These are phyloP conservation scores for Neuroterus valhalla DNA, from an alignment of 1,140 invertebrate species.

Conservation along the genomic window DNA sequence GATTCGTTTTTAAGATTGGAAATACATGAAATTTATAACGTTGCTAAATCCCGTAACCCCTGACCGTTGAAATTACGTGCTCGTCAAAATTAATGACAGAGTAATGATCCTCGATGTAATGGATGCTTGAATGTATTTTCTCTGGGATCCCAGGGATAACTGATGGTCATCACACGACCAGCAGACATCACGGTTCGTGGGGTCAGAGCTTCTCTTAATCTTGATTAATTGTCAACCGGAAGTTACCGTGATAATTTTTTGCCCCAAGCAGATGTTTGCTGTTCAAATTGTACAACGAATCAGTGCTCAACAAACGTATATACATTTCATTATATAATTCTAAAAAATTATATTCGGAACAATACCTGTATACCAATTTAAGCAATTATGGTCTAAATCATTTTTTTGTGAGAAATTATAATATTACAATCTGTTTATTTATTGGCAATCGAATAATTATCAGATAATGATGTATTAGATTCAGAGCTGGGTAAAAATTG, in stretches of 20 bases:
- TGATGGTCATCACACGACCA: conserved; percentile 61
- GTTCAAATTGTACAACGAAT: not conserved
- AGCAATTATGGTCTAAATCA: too few species aligned
- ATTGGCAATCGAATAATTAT: too few species aligned
- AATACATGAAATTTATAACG: conserved; percentile 33
- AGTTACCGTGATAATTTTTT: conserved; percentile 34
- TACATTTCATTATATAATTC: not conserved
- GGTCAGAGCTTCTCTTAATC: conserved; percentile 61
- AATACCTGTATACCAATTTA: too few species aligned
- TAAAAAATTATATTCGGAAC: too few species aligned
- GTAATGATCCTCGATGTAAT: conserved; percentile 61
- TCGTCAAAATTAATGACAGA: conserved; percentile 69
- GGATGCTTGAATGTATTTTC: conserved; percentile 41
- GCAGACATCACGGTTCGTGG: conserved; percentile 45
- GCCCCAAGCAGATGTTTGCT: not conserved
- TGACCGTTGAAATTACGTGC: conserved; percentile 62
- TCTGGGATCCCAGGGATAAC: conserved; percentile 49
- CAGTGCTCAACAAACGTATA: not conserved
- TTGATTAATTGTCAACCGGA: conserved; percentile 62
- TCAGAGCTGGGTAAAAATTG: too few species aligned
- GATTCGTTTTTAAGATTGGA: conserved; percentile 3
- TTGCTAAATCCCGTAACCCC: conserved; percentile 51
- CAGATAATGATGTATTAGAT: too few species aligned
- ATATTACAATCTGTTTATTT: too few species aligned
- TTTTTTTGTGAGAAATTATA: too few species aligned